These are phyloP conservation scores for Florisuga fusca DNA, from an alignment of 2,797 vertebrate species.

Conservation along the genomic window DNA sequence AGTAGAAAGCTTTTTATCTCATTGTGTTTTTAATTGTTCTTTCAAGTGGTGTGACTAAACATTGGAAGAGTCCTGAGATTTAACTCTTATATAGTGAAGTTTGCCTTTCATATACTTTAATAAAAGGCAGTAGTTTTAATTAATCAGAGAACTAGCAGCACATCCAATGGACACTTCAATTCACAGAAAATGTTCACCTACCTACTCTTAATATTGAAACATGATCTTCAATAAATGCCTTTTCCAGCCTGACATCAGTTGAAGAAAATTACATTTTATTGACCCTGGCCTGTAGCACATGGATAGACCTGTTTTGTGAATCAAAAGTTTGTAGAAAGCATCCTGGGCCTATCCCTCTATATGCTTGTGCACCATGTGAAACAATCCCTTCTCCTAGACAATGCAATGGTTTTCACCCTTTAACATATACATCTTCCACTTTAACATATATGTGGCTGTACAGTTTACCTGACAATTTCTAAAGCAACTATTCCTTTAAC, in stretches of 20 bases:
- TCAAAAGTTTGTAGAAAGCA: neutral
- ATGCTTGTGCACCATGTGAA: neutral
- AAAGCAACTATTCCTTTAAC: neutral
- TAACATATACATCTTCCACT: neutral
- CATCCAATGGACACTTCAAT: constrained; percentile 1
- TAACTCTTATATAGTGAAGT: neutral
- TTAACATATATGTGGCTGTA: neutral
- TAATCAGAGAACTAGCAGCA: constrained; percentile 17
- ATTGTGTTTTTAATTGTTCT: neutral
- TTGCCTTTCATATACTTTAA: neutral
- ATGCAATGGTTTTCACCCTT: neutral
- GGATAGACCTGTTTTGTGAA: neutral
- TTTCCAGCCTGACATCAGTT: neutral
- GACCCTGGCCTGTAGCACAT: neutral
- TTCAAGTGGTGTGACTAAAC: neutral
- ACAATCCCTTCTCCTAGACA: neutral
- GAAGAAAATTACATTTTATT: constrained; percentile 56
- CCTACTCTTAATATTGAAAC: constrained; percentile 18
- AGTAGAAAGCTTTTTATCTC: neutral
- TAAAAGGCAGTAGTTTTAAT: neutral
- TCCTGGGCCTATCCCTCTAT: neutral
- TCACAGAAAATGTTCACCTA: neutral
- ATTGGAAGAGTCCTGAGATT: neutral
- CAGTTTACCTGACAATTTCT: neutral
- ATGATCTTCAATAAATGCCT: constrained; percentile 19